Conservation (phyloP, 2,888 invertebrate genomes). For the Netelia inedita region DNA sequence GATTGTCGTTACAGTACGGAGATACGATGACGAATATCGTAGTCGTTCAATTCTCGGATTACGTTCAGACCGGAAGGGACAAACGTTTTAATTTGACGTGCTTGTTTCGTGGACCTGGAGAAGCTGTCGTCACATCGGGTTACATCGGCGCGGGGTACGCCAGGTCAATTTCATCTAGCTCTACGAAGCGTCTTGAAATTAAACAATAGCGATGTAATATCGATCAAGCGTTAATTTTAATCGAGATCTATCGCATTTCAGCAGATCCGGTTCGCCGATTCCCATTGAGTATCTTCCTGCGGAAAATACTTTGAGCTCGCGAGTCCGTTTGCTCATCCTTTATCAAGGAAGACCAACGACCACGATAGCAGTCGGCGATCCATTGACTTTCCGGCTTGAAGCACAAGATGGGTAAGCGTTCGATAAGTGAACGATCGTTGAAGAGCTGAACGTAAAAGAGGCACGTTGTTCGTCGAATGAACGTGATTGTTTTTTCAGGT, state of each 20-base stretch:
- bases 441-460: too few species aligned
- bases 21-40: conserved; percentile 98
- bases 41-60: conserved; percentile 97
- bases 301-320: conserved; percentile 95
- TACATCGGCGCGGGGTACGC: conserved; percentile 96
- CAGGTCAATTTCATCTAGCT: conserved; percentile 63
- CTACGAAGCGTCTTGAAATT: neutral
- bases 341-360: conserved; percentile 97
- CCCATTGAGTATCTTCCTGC: conserved; percentile 97
- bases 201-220: neutral
- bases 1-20: conserved; percentile 88
- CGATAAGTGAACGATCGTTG: neutral
- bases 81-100: conserved; percentile 97
- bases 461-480: neutral
- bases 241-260: conserved; percentile 43
- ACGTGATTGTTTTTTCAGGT: conserved; percentile 79
- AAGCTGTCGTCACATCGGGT: conserved; percentile 96
- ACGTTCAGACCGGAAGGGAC: conserved; percentile 95
- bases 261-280: conserved; percentile 95
- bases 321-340: conserved; percentile 93
- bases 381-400: conserved; percentile 94
- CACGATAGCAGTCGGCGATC: conserved; percentile 97
- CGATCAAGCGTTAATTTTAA: neutral
- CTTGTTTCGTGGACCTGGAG: conserved; percentile 95
- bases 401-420: conserved; percentile 91